phyloP scores from a whole-genome alignment of 2,888 invertebrate species.

The Amiota mariae region DNA sequence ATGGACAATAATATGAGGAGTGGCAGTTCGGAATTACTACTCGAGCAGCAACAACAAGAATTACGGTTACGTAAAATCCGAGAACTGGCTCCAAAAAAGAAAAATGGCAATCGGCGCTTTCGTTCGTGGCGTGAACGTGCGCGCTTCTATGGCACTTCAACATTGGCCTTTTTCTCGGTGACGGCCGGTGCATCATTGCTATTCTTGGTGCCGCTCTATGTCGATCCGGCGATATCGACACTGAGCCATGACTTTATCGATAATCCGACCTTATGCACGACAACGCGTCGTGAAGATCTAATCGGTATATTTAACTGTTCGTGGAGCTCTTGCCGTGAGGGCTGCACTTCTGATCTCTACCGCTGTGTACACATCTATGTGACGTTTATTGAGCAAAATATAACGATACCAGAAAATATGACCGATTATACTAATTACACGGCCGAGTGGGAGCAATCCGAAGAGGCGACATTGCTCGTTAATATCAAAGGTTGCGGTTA shows the following conservation, averaged over 20 bases:
- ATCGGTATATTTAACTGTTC: conserved; percentile 91
- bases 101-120: conserved; percentile 75
- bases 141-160: conserved; percentile 82
- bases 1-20: conserved; percentile 80
- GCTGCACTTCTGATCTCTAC: conserved; percentile 88
- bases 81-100: conserved; percentile 76
- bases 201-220: conserved; percentile 83
- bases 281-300: conserved; percentile 86
- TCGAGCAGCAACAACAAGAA: conserved; percentile 83
- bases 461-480: conserved; percentile 80
- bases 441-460: conserved; percentile 71
- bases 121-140: conserved; percentile 79
- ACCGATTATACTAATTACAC: conserved; percentile 72
- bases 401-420: conserved; percentile 73
- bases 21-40: conserved; percentile 85
- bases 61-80: conserved; percentile 79
- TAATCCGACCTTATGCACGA: conserved; percentile 87
- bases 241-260: conserved; percentile 90
- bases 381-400: conserved; percentile 74
- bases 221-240: conserved; percentile 91
- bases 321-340: conserved; percentile 93
- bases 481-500: conserved; percentile 94
- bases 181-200: conserved; percentile 82
- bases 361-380: conserved; percentile 81
- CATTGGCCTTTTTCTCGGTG: conserved; percentile 81